These are phyloP conservation scores for Incurvaria masculella DNA, from an alignment of 2,888 invertebrate species.

Conservation along the genomic window DNA sequence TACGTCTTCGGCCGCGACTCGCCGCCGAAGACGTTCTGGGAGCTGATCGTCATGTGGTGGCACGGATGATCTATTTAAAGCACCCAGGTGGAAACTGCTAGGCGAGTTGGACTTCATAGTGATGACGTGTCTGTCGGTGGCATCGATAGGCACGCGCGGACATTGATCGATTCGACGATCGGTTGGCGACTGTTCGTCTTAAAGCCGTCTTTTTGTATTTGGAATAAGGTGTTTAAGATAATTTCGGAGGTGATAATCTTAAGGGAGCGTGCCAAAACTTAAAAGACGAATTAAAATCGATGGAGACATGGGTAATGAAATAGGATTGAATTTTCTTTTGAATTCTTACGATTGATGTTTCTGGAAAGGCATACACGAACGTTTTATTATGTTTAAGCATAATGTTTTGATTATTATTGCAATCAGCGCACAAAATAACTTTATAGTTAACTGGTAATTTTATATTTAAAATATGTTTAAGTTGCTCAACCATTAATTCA, in stretches of 20 bases:
- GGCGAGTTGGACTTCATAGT: constrained; percentile 47
- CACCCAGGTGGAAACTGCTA: constrained; percentile 39
- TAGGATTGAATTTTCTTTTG: too few relatives aligned
- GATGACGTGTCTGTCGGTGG: constrained; percentile 20
- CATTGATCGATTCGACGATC: constrained; percentile 29
- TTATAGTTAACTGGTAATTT: neutral
- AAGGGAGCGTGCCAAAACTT: neutral
- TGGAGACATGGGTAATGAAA: too few relatives aligned
- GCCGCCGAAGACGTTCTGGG: constrained; percentile 64
- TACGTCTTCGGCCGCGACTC: constrained; percentile 64
- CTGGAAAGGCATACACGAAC: too few relatives aligned
- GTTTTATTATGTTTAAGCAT: neutral
- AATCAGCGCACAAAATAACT: neutral
- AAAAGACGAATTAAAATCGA: too few relatives aligned
- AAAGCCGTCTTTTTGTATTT: constrained; percentile 50
- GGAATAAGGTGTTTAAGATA: neutral
- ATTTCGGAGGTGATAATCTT: neutral
- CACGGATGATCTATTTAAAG: constrained; percentile 51
- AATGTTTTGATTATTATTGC: neutral
- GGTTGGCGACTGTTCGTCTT: constrained; percentile 25
- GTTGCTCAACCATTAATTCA: neutral
- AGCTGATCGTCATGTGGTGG: constrained; percentile 57
- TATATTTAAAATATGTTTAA: neutral
- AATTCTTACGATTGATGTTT: too few relatives aligned
- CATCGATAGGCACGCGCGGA: constrained; percentile 47